Evolutionary conservation across 2,797 vertebrate genomes (phyloP), one percentile per base, ranked within the genome.

Genomic region (Anguilla obscura): DNA sequence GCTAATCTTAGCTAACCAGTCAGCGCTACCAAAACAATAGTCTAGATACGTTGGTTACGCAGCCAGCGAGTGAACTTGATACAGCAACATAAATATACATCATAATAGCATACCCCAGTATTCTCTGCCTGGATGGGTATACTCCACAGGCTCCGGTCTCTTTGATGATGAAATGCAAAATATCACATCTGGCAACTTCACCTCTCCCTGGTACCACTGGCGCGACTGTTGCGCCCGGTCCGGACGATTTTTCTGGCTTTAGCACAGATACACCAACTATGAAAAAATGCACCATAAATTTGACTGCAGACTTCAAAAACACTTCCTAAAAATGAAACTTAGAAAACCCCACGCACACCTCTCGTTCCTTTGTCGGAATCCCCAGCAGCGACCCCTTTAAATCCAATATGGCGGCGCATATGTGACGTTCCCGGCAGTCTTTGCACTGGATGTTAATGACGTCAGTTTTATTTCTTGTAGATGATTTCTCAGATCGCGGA

Each of bases 371-470:
- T 63, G 33, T 45, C 56, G 24, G 82, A 4, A 91, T 91, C 91
- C 91, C 89, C 90, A 89, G 90, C 88, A 90, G 92, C 88, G 94
- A 93, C 92, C 94, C 93, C 95, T 95, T 95, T 95, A 95, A 94
- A 95, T 95, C 94, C 95, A 96, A 96, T 94, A 96, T 96, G 95
- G 94, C 95, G 93, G 88, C 94, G 33, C 85, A 14, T 66, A 45
- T 82, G 85, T 76, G 87, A n/a, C 50, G 90, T 84, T 94, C 94
- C 93, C 92, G 91, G 71, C 88, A 94, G 88, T 79, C 95, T 86
- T 66, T 90, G 93, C 91, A 89, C 84, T 58, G 10, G 12, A 1
- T 63, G 48, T 69, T 21, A 6, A 87, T 96, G 91, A 95, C 94
- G 94, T 96, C 90, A 94, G 21, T 33, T 71, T 71, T 71, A 52